Evolutionary conservation across 2,888 invertebrate genomes (phyloP).

Genomic region (Patella caerulea): DNA sequence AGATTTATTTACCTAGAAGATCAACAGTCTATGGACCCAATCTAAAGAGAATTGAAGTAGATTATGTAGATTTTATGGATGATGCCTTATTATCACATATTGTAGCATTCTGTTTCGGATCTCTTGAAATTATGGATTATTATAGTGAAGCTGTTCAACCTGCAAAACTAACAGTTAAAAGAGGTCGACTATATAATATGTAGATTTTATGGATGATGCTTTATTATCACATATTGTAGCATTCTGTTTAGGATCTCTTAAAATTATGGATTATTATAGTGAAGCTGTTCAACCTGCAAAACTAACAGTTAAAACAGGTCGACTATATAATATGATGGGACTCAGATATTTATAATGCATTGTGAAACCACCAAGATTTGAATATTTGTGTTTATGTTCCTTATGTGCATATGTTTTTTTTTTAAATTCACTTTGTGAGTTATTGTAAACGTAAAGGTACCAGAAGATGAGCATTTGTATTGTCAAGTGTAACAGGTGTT

Average conservation of each 20-base stretch:
- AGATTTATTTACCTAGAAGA: slow-evolving; percentile 11
- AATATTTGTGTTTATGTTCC: too few relatives aligned
- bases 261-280: slow-evolving; percentile 12
- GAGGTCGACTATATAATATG: neutral
- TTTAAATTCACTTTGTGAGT: too few relatives aligned
- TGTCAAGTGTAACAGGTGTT: too few relatives aligned
- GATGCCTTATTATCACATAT: slow-evolving; percentile 5
- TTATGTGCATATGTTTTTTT: too few relatives aligned
- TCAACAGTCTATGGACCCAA: slow-evolving; percentile 9
- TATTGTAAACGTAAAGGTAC: too few relatives aligned
- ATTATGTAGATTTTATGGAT: slow-evolving; percentile 2
- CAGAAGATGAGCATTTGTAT: too few relatives aligned
- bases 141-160: slow-evolving; percentile 3
- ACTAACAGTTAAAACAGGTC: neutral
- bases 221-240: slow-evolving; percentile 1
- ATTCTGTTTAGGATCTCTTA: neutral
- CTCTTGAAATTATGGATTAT: slow-evolving; percentile 14
- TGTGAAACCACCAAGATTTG: too few relatives aligned
- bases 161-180: neutral
- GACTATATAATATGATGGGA: neutral
- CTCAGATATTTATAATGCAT: too few relatives aligned
- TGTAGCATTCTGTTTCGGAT: neutral
- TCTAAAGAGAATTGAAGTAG: neutral
- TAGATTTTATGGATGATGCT: slow-evolving; percentile 2
- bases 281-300: neutral